Evolutionary conservation across 2,888 invertebrate species (phyloP), one percentile per base, ranked within the genome.

Genomic region (Nomada ruficornis): DNA sequence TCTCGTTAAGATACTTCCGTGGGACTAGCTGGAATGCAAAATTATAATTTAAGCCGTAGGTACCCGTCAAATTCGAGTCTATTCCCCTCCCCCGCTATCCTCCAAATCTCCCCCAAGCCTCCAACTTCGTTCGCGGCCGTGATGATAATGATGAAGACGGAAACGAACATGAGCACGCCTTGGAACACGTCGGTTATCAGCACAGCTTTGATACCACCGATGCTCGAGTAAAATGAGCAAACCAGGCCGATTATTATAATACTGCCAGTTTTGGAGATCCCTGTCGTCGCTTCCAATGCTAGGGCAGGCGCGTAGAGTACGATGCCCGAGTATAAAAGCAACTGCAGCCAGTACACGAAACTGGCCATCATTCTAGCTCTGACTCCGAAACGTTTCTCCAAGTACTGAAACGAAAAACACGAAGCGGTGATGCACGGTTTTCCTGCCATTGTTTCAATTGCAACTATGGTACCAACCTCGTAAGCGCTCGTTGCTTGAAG

Each of bases 231-330:
- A 92, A 98, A 97, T 0, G 98, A 97, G 91, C 98, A 98, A 4
- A 96, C 97, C 63, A 97, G 91, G 1, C 95, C 97, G 73, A 97
- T 96, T 0, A 96, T 95, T 75, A 98, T 92, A 86, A 98, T 97
- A 1, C 98, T 97, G 84, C 96, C 94, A 44, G 96, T 93, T 94
- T 96, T 96, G 81, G 96, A 95, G 10, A 98, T 94, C n/a, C 97
- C 97, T 1, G 98, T 98, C 47, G 98, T 96, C 2, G 98, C 96
- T 93, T 97, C 97, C 26, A 99, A 93, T 0, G 98, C 98, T 85
- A 99, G 95, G 0, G 99, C 97, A 2, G 99, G 99, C 0, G 99
- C 98, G 93, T 98, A 99, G 11, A 99, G 94, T 23, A 98, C 99
- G 88, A 99, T 97, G 0, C 98, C 97, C 95, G 97, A 98, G 89